Evolutionary conservation across 2,113 vertebrate species (phyloP).

Genomic region (Pao palembangensis): DNA sequence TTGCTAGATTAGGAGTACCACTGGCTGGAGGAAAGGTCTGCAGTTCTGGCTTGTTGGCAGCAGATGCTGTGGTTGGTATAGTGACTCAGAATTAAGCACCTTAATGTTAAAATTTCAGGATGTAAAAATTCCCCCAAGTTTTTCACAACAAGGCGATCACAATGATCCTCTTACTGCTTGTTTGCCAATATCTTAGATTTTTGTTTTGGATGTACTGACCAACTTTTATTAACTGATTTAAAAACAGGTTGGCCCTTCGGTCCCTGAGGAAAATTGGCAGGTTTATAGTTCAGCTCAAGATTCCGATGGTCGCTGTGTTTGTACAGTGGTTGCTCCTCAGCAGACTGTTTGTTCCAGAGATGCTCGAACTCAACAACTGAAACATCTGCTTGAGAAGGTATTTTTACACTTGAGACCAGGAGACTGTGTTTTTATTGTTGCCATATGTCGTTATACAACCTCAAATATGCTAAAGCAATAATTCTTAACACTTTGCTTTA

Average conservation of each 20-base stretch:
- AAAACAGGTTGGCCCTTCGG: constrained; percentile 84
- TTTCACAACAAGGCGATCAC: too few relatives aligned
- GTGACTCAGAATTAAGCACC: too few relatives aligned
- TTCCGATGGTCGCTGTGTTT: constrained; percentile 93
- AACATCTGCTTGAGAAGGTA: constrained; percentile 96
- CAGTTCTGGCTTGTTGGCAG: too few relatives aligned
- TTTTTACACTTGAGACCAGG: background rate
- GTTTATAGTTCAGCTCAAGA: constrained; percentile 97
- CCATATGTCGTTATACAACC: background rate
- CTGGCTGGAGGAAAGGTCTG: too few relatives aligned
- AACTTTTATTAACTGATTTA: background rate
- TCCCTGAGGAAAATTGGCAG: constrained; percentile 94
- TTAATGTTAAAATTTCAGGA: too few relatives aligned
- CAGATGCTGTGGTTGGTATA: too few relatives aligned
- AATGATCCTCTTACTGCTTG: too few relatives aligned
- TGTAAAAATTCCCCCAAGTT: too few relatives aligned
- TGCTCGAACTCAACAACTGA: constrained; percentile 90
- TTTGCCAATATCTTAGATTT: too few relatives aligned
- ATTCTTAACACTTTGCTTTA: background rate
- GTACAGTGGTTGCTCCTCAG: constrained; percentile 95
- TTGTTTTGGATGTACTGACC: background rate
- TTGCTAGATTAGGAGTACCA: too few relatives aligned
- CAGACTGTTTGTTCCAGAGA: constrained; percentile 94
- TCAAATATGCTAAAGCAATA: background rate
- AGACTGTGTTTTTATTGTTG: background rate